These are phyloP conservation scores for Tetragonisca angustula DNA, from an alignment of 2,888 invertebrate species.

Conservation along the genomic window DNA sequence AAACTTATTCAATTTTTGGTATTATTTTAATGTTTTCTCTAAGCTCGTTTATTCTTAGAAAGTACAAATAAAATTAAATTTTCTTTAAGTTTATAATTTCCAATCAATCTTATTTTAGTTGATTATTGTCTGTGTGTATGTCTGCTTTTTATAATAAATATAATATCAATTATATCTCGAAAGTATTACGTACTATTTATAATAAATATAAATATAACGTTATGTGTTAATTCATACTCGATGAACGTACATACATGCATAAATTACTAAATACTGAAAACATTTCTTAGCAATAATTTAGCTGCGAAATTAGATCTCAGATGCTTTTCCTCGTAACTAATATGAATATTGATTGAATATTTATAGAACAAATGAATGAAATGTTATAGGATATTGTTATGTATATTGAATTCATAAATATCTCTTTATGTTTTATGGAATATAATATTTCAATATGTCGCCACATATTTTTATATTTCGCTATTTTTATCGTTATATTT, in stretches of 20 bases:
- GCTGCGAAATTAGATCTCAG: slow-evolving; percentile 10
- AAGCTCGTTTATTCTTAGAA: slow-evolving; percentile 41
- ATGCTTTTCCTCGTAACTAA: slow-evolving; percentile 24
- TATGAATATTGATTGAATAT: slow-evolving; percentile 30
- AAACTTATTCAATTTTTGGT: slow-evolving; percentile 57
- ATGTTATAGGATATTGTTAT: slow-evolving; percentile 25
- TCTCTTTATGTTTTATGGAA: neutral
- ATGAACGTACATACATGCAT: neutral
- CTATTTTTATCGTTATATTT: slow-evolving; percentile 1
- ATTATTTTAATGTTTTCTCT: slow-evolving; percentile 61
- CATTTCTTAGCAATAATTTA: slow-evolving; percentile 32
- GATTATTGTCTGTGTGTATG: slow-evolving; percentile 24
- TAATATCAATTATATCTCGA: neutral
- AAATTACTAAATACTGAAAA: slow-evolving; percentile 12
- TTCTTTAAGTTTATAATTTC: slow-evolving; percentile 47
- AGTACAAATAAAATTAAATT: slow-evolving; percentile 66
- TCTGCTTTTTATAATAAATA: slow-evolving; percentile 9
- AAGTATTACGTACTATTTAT: neutral
- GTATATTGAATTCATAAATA: neutral
- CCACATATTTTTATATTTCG: neutral
- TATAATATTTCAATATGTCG: neutral
- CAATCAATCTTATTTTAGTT: neutral
- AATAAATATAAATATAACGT: neutral
- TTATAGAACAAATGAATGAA: slow-evolving; percentile 28
- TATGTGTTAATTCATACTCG: neutral